These are phyloP conservation scores for Pteronotus mesoamericanus DNA, from an alignment of 2,797 vertebrate genomes.

Conservation along the genomic window DNA sequence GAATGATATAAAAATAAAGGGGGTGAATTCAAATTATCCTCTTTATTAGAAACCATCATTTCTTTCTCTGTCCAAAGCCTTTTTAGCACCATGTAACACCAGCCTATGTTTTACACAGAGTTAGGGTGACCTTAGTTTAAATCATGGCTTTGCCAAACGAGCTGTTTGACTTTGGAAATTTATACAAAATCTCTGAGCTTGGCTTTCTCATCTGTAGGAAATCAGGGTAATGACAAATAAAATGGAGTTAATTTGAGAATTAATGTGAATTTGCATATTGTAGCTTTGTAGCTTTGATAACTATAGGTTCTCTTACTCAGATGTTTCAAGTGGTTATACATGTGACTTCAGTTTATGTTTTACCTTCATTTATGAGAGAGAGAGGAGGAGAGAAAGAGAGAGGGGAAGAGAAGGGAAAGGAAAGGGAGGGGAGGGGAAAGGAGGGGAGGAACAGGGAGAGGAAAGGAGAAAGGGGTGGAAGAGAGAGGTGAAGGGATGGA, in stretches of 20 bases:
- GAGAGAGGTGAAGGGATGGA: background rate
- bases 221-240: background rate
- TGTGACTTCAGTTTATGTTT: background rate
- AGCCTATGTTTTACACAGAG: background rate
- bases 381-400: background rate
- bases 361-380: background rate
- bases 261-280: background rate
- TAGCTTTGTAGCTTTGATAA: background rate
- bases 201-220: background rate
- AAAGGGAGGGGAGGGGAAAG: background rate
- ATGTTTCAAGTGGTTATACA: background rate
- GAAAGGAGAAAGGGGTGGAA: background rate
- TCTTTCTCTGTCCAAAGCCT: background rate
- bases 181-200: background rate
- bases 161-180: background rate
- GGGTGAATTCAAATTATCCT: background rate
- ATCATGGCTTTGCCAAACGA: background rate
- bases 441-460: no score
- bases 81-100: background rate
- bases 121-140: background rate
- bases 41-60: background rate
- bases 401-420: background rate
- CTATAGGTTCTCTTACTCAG: background rate
- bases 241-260: background rate
- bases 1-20: background rate